Evolutionary conservation across 2,113 vertebrate species (phyloP).

Genomic region (Helogale parvula): DNA sequence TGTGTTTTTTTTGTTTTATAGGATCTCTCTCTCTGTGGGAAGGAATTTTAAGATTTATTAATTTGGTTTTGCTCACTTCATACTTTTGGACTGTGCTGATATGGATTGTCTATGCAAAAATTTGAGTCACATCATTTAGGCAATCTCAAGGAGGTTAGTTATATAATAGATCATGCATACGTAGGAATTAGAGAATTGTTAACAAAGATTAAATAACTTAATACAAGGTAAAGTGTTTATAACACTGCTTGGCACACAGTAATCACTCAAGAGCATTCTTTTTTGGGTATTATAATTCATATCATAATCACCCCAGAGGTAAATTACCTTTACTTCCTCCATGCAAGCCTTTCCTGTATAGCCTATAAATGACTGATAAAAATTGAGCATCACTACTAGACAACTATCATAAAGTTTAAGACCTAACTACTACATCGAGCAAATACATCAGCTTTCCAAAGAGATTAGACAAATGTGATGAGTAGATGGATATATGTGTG

Average conservation of each 20-base stretch:
- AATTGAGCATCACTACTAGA: not conserved
- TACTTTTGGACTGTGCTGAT: not conserved
- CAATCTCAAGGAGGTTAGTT: not conserved
- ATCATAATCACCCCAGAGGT: not conserved
- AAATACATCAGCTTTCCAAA: not conserved
- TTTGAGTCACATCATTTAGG: not conserved
- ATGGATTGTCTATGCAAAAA: not conserved
- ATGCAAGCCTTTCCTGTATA: not conserved
- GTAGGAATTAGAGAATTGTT: not conserved
- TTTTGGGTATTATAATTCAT: not conserved
- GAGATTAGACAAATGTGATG: not conserved
- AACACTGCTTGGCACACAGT: not conserved
- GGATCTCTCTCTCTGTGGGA: not conserved
- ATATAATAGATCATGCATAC: not conserved
- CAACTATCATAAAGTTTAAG: not conserved
- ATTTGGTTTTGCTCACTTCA: not conserved
- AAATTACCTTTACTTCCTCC: not conserved
- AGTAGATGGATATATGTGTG: not conserved
- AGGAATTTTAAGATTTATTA: not conserved
- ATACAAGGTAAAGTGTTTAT: not conserved
- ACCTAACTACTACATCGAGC: not conserved
- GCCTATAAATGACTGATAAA: not conserved
- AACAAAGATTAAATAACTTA: not conserved
- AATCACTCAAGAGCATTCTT: not conserved
- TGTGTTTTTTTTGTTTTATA: not conserved